These are phyloP conservation scores for Stictocephala bisonia DNA, from an alignment of 2,888 invertebrate species.

Conservation along the genomic window DNA sequence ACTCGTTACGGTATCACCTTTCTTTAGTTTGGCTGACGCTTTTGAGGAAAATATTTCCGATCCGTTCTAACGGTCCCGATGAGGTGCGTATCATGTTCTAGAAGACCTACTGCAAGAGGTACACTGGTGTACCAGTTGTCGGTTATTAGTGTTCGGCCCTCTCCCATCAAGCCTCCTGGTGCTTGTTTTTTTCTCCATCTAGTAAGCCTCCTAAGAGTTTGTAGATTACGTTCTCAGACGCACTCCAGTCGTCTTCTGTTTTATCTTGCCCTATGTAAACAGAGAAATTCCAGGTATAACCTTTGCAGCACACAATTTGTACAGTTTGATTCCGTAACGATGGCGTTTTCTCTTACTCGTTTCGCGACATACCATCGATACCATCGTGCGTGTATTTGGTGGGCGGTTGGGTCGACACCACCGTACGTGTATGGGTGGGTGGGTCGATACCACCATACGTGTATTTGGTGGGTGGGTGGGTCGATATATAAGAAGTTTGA, in stretches of 20 bases:
- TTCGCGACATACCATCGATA: no score
- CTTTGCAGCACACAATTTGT: neutral
- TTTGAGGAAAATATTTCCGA: neutral
- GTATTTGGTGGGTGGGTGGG: no score
- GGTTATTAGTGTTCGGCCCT: neutral
- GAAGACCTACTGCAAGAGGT: neutral
- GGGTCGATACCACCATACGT: no score
- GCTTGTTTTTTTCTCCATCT: neutral
- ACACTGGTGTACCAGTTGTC: conserved; percentile 2
- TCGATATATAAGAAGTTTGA: no score
- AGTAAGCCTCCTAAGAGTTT: neutral
- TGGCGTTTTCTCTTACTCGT: neutral
- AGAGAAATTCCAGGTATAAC: neutral
- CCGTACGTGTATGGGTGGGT: no score
- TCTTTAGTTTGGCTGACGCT: neutral
- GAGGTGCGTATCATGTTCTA: neutral
- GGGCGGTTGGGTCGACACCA: no score
- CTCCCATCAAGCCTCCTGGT: neutral
- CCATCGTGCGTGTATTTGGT: no score
- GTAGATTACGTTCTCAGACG: neutral
- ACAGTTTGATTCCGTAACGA: neutral
- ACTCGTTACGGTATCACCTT: neutral
- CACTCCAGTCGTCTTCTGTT: neutral
- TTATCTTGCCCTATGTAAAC: neutral
- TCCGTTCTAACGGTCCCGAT: neutral